Evolutionary conservation across 2,888 invertebrate species (phyloP), one percentile per base, ranked within the genome.

Genomic region (Tricholauxania praeusta): DNA sequence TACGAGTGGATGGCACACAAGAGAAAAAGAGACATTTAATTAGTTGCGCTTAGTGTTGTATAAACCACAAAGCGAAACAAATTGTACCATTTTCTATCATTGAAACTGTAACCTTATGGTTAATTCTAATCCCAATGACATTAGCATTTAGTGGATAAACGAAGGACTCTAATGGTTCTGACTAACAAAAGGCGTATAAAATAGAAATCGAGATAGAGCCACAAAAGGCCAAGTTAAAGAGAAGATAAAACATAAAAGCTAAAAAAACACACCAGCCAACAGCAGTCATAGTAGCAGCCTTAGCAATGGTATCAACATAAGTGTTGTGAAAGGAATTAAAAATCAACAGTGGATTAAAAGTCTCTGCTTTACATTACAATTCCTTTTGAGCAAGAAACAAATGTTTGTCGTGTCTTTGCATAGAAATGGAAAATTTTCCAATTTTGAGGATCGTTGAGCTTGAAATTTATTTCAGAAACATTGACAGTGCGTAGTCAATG

Each of bases 361-460:
- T 67, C 64, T 72, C 62, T 73, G 8, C 53, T 2, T 5, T 8
- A 12, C 14, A 53, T 39, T 39, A 39, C 39, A 39, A 32, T 15
- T 32, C 14, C n/a, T 39, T 47, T 32, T 55, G 3, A 32, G 39
- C n/a, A n/a, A 19, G 15, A 66, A 28, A 39, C 19, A 53, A 51
- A 59, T 19, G 39, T 10, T 10, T 12, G 15, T 19, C 19, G 19
- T 19, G 53, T 10, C 53, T n/a, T 53, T 53, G 53, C 53, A 53
- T 15, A 15, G 8, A n/a, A 15, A 66, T 22, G 32, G n/a, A 17
- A 28, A 66, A 53, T 53, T 5, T 19, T 51, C 64, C 57, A 67
- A 67, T 67, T 67, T 67, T 57, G 47, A 55, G 67, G 47, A 67
- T 55, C 67, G 57, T 53, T 67, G 67, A 47, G 39, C 57, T 57